These are phyloP conservation scores for Charaxes varanes DNA, from an alignment of 1,140 invertebrate genomes.

Conservation along the genomic window DNA sequence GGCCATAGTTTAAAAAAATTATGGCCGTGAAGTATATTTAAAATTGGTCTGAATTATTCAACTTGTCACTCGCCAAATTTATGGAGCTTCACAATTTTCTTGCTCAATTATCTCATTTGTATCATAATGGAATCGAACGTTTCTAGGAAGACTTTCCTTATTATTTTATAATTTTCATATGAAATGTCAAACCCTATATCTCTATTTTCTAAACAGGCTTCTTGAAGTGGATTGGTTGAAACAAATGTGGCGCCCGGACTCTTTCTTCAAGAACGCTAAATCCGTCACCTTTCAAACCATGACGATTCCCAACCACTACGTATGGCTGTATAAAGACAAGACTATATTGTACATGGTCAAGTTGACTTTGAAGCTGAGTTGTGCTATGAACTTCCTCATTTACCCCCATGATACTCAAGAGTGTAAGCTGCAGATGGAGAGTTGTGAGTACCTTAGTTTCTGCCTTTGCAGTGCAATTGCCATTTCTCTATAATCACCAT, in stretches of 20 bases:
- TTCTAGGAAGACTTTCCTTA: no score
- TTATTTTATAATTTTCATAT: background rate
- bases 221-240: conserved; percentile 92
- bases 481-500: no score
- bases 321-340: conserved; percentile 92
- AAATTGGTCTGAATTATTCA: no score
- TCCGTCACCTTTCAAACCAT: conserved; percentile 94
- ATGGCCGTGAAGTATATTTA: no score
- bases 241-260: conserved; percentile 93
- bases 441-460: conserved; percentile 87
- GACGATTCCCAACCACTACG: conserved; percentile 94
- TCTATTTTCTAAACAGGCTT: conserved; percentile 75
- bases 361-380: conserved; percentile 87
- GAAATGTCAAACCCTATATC: background rate
- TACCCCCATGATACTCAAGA: conserved; percentile 94
- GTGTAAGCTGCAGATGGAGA: conserved; percentile 94
- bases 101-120: no score
- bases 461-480: no score
- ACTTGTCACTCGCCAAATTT: no score
- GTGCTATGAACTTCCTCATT: conserved; percentile 93
- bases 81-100: no score
- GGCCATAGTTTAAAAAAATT: no score
- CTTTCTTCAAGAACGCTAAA: conserved; percentile 93
- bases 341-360: conserved; percentile 93
- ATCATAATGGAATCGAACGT: no score